phyloP scores from a whole-genome alignment of 1,140 invertebrate species.

The Trypoxylus dichotomus region DNA sequence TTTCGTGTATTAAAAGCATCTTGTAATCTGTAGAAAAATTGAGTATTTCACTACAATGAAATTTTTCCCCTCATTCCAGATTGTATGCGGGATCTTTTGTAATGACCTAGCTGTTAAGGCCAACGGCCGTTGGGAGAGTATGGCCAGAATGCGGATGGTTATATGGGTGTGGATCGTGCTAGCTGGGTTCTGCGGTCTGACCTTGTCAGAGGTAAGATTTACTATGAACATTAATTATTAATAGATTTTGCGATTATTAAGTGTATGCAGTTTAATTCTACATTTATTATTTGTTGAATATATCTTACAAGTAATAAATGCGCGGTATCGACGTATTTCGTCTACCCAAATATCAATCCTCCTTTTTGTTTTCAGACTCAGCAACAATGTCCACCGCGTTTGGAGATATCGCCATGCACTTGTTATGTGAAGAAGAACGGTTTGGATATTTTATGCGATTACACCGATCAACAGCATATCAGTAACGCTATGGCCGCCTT shows the following conservation, averaged over 20 bases:
- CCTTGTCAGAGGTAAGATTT: constrained; percentile 50
- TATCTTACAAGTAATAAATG: too few relatives aligned
- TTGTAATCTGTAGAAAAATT: too few relatives aligned
- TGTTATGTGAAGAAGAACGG: constrained; percentile 84
- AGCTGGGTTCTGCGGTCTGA: constrained; percentile 53
- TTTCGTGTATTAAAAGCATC: too few relatives aligned
- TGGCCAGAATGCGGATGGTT: constrained; percentile 53
- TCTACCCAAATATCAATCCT: too few relatives aligned
- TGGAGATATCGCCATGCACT: constrained; percentile 74
- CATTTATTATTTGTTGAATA: too few relatives aligned
- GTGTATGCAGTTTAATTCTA: too few relatives aligned
- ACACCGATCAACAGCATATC: constrained; percentile 74
- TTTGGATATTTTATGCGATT: constrained; percentile 83
- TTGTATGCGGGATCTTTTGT: constrained; percentile 34
- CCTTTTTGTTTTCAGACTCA: constrained; percentile 44
- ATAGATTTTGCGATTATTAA: neutral
- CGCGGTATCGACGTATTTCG: too few relatives aligned
- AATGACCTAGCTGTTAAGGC: constrained; percentile 51
- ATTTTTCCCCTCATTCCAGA: neutral
- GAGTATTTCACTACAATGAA: too few relatives aligned
- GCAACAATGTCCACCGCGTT: constrained; percentile 71
- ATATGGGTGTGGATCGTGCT: constrained; percentile 52
- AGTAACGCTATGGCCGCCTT: constrained; percentile 73
- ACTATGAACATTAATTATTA: neutral
- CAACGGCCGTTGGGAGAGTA: constrained; percentile 48